phyloP scores from a whole-genome alignment of 2,888 invertebrate species.

The Caenorhabditis doughertyi region DNA sequence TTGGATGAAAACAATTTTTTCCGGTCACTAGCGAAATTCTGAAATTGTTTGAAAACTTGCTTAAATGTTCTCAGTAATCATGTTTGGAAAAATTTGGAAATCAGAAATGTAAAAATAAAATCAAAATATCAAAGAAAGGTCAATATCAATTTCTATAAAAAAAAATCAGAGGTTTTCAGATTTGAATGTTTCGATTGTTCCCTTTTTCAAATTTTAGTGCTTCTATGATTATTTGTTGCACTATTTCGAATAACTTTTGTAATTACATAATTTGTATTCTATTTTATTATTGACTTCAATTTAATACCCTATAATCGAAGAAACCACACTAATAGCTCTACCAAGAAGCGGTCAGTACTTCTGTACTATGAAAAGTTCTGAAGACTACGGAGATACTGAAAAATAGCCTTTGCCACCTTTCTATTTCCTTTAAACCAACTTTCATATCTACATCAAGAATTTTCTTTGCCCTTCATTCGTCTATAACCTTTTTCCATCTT shows the following conservation, averaged over 20 bases:
- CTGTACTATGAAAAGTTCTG: conserved; percentile 28
- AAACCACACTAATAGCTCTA: neutral
- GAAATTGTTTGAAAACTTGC: no score
- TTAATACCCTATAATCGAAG: neutral
- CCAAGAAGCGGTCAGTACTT: conserved; percentile 27
- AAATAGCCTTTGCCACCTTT: conserved; percentile 1
- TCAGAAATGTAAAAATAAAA: no score
- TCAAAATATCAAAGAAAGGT: no score
- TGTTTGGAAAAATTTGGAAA: no score
- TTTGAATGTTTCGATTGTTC: no score
- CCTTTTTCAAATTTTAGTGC: no score
- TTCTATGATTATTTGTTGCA: no score
- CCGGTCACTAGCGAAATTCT: neutral
- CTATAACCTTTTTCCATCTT: neutral
- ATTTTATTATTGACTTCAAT: no score
- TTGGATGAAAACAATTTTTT: neutral
- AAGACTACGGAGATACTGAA: neutral
- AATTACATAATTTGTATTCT: no score
- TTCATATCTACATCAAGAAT: conserved; percentile 10
- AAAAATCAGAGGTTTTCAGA: neutral
- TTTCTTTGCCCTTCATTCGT: conserved; percentile 17
- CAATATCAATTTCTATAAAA: no score
- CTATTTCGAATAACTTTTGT: no score
- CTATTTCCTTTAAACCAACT: conserved; percentile 7
- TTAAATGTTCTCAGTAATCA: no score